These are phyloP conservation scores for Hesperia comma DNA, from an alignment of 2,888 invertebrate genomes.

Conservation along the genomic window DNA sequence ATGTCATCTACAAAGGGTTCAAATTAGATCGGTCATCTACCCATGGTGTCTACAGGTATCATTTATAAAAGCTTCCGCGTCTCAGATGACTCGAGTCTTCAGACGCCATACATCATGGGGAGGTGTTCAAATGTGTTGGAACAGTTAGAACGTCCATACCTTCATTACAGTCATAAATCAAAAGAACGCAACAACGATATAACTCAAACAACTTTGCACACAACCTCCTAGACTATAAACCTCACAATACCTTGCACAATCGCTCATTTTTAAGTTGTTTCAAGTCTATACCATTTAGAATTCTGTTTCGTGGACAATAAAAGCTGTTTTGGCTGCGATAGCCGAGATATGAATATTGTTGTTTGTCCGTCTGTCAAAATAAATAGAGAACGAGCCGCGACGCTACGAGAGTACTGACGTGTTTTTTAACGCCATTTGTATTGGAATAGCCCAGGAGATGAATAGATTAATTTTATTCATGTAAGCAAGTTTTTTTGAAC, in stretches of 20 bases:
- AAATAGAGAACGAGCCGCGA: conserved; percentile 31
- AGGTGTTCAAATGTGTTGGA: conserved; percentile 32
- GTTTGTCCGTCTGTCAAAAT: conserved; percentile 36
- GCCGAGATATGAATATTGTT: conserved; percentile 32
- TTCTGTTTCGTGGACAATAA: conserved; percentile 19
- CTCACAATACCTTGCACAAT: not conserved
- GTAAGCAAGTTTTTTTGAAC: too few relatives aligned
- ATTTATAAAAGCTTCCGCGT: conserved; percentile 33
- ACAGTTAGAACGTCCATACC: conserved; percentile 10
- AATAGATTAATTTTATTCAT: not conserved
- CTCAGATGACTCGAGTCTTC: conserved; percentile 23
- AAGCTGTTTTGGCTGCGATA: conserved; percentile 24
- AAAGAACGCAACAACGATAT: not conserved
- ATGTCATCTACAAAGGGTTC: not conserved
- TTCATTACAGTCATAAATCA: not conserved
- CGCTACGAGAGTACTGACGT: conserved; percentile 29
- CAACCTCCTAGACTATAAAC: conserved; percentile 9
- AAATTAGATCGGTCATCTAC: conserved; percentile 45
- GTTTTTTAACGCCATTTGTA: conserved; percentile 32
- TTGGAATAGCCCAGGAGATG: conserved; percentile 19
- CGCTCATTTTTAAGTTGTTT: not conserved
- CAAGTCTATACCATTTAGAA: not conserved
- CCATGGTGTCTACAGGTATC: conserved; percentile 23
- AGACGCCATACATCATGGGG: conserved; percentile 30
- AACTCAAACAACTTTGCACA: not conserved